Evolutionary conservation across 2,888 invertebrate species (phyloP), one percentile per base, ranked within the genome.

Genomic region (Hirtodrosophila histrioides): DNA sequence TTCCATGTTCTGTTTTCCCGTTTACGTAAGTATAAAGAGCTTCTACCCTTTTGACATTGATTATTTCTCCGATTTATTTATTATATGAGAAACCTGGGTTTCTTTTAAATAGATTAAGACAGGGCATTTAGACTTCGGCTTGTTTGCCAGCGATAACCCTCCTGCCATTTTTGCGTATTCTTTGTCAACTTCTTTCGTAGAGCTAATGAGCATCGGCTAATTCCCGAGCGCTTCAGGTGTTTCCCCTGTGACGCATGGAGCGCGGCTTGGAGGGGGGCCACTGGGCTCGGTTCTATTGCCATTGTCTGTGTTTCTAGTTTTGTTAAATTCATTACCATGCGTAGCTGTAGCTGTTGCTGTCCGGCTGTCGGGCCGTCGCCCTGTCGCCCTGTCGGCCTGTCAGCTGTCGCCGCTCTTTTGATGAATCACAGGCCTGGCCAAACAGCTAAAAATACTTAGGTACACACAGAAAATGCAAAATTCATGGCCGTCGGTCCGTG

Each of bases 401-500:
- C 76, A 82, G 78, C 86, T 85, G 86, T 85, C 86, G 83, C 68
- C 70, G 72, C 80, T 79, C 77, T 75, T 86, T 81, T 81, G 85
- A 86, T 84, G 86, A 84, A 84, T 84, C 84, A 84, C 85, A 73
- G 82, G 70, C 83, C 85, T 73, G 71, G 62, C 69, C 81, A 72
- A 68, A 69, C 71, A 64, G 79, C 84, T 82, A 79, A 82, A 82
- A 79, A 85, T 82, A 82, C 75, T 55, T 64, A 58, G 62, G 54
- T 66, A 69, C 56, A 69, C 56, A 55, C 67, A 75, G 64, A 54
- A 75, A 75, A 72, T 75, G 73, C 76, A 65, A 75, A 75, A 75
- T 75, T 75, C 75, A 75, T 68, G 75, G 75, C 57, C 72, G 69
- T 31, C 61, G 64, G 44, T 40, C 49, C 62, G 53, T 85, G 83